Evolutionary conservation across 92 coral and sea anemone species (phyloP), one percentile per base, ranked within the genome.

Genomic region (Bergia sp.): DNA sequence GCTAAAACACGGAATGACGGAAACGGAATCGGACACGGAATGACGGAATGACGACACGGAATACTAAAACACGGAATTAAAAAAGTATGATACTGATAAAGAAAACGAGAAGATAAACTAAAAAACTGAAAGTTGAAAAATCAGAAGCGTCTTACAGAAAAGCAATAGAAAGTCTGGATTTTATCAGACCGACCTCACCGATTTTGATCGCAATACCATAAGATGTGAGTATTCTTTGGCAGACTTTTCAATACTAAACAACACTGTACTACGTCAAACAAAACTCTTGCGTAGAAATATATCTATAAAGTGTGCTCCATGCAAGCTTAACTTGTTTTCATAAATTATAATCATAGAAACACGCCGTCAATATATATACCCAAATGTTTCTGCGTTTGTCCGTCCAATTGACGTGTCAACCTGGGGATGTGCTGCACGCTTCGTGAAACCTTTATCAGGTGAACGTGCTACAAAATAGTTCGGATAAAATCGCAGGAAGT

Each of bases 371-470:
- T 4, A 77, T 77, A 77, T n/a, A n/a, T n/a, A n/a, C 82, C 82
- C 82, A 77, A 77, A 77, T 77, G 64, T 77, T 77, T 77, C 61
- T n/a, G n/a, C n/a, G n/a, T n/a, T n/a, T n/a, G n/a, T n/a, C 57
- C 57, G 64, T 74, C 44, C 82, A 77, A 18, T 44, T 77, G 82
- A 43, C 57, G 82, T 74, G 79, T 74, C 82, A 77, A 77, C 55
- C 39, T 44, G 82, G 82, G 82, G 88, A 44, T 44, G 79, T 44
- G 82, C 57, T 20, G 38, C 55, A 77, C 82, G 37, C 65, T 44
- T 44, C 82, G 82, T 77, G 82, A 77, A 77, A 77, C 82, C 88
- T 77, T 44, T 45, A 77, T 77, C 82, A 77, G 82, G 82, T 77
- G 82, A 77, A 77, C 64, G 61, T 77, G 82, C 82, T 77, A n/a